Base-by-base conservation (phyloP, 2,113 vertebrate genomes). In the Caretta caretta region DNA sequence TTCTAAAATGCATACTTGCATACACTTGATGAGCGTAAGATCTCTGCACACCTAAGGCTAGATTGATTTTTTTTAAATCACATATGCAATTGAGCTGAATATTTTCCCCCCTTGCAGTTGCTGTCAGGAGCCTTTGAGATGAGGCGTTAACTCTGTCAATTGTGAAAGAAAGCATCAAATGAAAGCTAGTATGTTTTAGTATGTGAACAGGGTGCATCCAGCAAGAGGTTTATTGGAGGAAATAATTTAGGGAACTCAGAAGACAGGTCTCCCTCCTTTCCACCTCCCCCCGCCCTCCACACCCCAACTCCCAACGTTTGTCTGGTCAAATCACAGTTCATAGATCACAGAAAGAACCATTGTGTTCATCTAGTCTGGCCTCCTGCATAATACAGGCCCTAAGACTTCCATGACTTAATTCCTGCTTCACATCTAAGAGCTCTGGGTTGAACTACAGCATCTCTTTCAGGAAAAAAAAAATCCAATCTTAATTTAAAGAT, bases 1-100 rank as follows among this genome's bases (percentile, higher is more conserved):
- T 83, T 91, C 92, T 90, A 90, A 95, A 94, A 93, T 22, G 87
- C 90, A 92, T 91, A 88, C 89, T 95, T 92, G 88, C 96, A 90
- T 96, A 91, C 50, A 88, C 84, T 92, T 93, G 46, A 90, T 80
- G 75, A 90, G 81, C 51, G 1, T 29, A 56, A 95, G 91, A 92
- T 86, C 81, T 92, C 83, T 91, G 88, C 76, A 89, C 8, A 88
- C 79, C 91, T 92, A 96, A 89, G 88, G 56, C 86, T 92, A 94
- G 88, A 87, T 35, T 86, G 62, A 91, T 87, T 20, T 53, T 83
- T 59, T 35, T 38, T 38, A 84, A 91, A n/a, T 65, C 12, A n/a
- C 22, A 87, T 85, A 54, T 65, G 86, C 59, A 93, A 84, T 20
- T 83, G 89, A 94, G 78, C 42, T 90, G 50, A 35, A 1, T 87